Base-by-base conservation (phyloP, 2,113 vertebrate genomes). In the Oncorhynchus nerka region DNA sequence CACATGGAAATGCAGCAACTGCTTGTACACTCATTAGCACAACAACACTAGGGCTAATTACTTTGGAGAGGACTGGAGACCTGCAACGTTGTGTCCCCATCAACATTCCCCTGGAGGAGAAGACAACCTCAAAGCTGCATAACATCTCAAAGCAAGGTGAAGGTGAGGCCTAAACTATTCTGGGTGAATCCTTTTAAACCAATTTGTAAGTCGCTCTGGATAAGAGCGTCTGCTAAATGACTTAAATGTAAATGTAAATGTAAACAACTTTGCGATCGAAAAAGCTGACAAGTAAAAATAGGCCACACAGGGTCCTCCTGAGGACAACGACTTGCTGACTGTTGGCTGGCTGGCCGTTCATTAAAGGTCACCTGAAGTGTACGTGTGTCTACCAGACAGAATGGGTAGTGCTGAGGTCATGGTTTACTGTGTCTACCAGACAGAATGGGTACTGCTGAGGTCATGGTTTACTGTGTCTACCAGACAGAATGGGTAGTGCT, bases 251-350 rank as follows among this genome's bases (percentile, higher is more conserved):
- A n/a, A n/a, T n/a, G n/a, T n/a, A n/a, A n/a, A n/a, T n/a, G n/a
- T n/a, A n/a, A n/a, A 82, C 79, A 62, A 77, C 49, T 34, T 34
- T 71, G 82, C 49, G 75, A 77, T 73, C 69, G 69, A 78, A 84
- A 89, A 55, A 75, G 91, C 91, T 93, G 92, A 93, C 91, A 39
- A 83, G 83, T 84, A 89, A 79, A 91, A 90, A 86, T 85, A 82
- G 68, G 32, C 64, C 28, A 72, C 83, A 83, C 81, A 70, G 84
- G 85, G 19, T 87, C 81, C 78, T 79, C 55, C 75, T 59, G 79
- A 78, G 28, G 66, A 75, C 66, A 9, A 5, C 3, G 59, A 87
- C 78, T 34, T 90, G 88, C 88, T 92, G 91, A 91, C 89, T 89
- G 88, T 78, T 81, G 77, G 78, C 84, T 55, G 82, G 80, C 79